Evolutionary conservation across 1,140 invertebrate species (phyloP).

Genomic region (Nasonia vitripennis): DNA sequence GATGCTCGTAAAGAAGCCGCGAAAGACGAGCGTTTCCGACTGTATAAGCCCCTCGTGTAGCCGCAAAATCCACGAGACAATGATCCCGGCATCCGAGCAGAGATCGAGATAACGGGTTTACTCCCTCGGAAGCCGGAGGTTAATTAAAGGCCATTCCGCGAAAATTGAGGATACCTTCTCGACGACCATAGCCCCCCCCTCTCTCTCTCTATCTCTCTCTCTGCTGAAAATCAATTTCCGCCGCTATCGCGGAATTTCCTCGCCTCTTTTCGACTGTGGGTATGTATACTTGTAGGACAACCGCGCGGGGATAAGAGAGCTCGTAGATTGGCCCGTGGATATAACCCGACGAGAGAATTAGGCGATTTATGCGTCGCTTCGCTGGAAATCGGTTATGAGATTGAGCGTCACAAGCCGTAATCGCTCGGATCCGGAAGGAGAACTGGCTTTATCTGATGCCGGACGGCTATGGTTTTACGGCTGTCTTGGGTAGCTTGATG

Average conservation of each 20-base stretch:
- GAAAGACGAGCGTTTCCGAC: not conserved
- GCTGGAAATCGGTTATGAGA: not conserved
- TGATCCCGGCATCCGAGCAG: conserved; percentile 30
- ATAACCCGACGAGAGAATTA: conserved; percentile 44
- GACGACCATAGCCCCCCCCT: not conserved
- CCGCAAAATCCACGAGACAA: conserved; percentile 34
- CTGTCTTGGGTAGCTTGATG: not conserved
- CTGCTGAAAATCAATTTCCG: conserved; percentile 52
- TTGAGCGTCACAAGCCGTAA: conserved; percentile 2
- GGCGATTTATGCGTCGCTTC: conserved; percentile 36
- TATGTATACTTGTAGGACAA: not conserved
- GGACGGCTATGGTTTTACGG: not conserved
- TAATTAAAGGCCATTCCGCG: conserved; percentile 66
- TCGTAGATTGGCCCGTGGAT: conserved; percentile 18
- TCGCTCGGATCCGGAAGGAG: no score
- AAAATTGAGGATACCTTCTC: conserved; percentile 57
- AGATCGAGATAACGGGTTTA: conserved; percentile 67
- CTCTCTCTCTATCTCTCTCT: not conserved
- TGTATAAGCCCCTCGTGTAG: not conserved
- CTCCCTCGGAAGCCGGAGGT: conserved; percentile 60
- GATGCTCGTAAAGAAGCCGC: not conserved
- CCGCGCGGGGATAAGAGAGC: not conserved
- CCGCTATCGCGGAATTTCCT: conserved; percentile 27
- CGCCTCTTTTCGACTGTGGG: not conserved
- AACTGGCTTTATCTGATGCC: not conserved